Evolutionary conservation across 2,113 vertebrate genomes (phyloP).

Genomic region (Mugil cephalus): DNA sequence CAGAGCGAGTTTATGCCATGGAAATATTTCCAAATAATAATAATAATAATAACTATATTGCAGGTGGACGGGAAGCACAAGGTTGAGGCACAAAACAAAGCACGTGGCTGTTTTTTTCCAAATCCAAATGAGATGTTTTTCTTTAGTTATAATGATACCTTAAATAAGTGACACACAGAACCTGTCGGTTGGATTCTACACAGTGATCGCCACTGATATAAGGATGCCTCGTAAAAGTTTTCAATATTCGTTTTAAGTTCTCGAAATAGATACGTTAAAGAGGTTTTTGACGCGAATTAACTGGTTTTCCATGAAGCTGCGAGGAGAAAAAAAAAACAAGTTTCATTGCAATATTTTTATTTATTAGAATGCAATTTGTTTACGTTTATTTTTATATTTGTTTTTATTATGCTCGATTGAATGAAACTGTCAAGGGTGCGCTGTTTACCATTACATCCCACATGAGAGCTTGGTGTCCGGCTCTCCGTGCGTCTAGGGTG

Average conservation of each 20-base stretch:
- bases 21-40: conserved; percentile 40
- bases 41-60: background rate
- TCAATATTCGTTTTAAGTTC: too few relatives aligned
- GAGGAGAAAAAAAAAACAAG: too few relatives aligned
- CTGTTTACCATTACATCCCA: conserved; percentile 29
- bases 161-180: background rate
- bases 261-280: too few relatives aligned
- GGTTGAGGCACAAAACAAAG: background rate
- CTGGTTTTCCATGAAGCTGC: background rate
- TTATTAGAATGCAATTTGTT: background rate
- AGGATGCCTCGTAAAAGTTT: too few relatives aligned
- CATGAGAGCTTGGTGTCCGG: conserved; percentile 72
- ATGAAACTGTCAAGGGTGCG: background rate
- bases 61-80: conserved; percentile 10
- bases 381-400: background rate
- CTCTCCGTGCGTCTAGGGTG: conserved; percentile 65
- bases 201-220: conserved; percentile 12
- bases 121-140: conserved; percentile 26
- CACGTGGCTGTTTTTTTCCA: background rate
- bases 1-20: conserved; percentile 23
- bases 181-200: conserved; percentile 5
- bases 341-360: too few relatives aligned
- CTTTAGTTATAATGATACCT: conserved; percentile 5
- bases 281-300: background rate
- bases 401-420: background rate